phyloP scores from a whole-genome alignment of 2,113 vertebrate species.

The Thalassoma bifasciatum region DNA sequence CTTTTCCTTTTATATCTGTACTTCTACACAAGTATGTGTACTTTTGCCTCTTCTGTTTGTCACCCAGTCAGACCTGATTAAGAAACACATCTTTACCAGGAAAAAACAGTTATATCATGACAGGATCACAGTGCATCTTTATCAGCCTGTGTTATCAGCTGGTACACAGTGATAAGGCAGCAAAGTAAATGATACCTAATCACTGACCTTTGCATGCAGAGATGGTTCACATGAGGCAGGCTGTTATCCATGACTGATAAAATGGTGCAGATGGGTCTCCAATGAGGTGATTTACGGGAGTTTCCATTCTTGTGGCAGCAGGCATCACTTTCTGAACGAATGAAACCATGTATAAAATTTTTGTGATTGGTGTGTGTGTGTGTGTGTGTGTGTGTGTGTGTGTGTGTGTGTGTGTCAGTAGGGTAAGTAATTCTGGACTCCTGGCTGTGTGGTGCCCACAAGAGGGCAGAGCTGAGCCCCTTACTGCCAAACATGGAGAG shows the following conservation, averaged over 20 bases:
- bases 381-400: not conserved
- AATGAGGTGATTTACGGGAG: not conserved
- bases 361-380: not conserved
- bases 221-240: not conserved
- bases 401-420: conserved; percentile 30
- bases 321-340: not conserved
- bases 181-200: conserved; percentile 33
- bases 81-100: not conserved
- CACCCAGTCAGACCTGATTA: not conserved
- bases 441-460: conserved; percentile 57
- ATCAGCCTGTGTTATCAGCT: conserved; percentile 42
- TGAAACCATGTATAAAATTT: conserved; percentile 1
- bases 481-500: conserved; percentile 30
- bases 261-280: not conserved
- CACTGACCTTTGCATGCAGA: conserved; percentile 52
- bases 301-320: not conserved
- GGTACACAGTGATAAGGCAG: conserved; percentile 46
- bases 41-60: not conserved
- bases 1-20: no score
- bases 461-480: conserved; percentile 60
- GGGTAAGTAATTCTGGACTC: conserved; percentile 37
- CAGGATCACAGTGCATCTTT: conserved; percentile 26
- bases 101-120: conserved; percentile 2
- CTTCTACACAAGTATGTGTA: no score
- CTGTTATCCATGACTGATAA: not conserved